phyloP scores from a whole-genome alignment of 2,888 invertebrate genomes.

The Sminthurides aquaticus region DNA sequence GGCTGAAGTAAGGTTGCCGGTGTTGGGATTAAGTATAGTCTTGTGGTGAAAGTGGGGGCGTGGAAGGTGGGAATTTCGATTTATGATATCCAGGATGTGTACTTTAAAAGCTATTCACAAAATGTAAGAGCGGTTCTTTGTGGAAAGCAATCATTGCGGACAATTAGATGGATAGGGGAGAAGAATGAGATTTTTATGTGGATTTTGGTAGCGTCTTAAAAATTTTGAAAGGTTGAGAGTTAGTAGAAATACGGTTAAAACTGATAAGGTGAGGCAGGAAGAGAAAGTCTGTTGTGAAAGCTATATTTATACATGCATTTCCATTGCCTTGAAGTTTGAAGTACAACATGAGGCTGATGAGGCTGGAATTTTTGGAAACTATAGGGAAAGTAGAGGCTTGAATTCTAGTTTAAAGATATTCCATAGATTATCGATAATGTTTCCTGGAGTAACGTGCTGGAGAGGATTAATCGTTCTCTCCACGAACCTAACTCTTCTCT shows the following conservation, averaged over 20 bases:
- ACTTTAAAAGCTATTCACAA: not conserved
- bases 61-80: too few species aligned
- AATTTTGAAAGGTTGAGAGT: not conserved
- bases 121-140: not conserved
- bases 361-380: not conserved
- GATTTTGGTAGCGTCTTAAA: not conserved
- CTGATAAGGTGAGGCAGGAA: not conserved
- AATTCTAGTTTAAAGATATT: not conserved
- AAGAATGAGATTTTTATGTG: not conserved
- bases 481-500: not conserved
- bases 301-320: not conserved
- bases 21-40: not conserved
- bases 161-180: not conserved
- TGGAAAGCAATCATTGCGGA: not conserved
- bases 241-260: not conserved
- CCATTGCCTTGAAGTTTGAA: not conserved
- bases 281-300: too few species aligned
- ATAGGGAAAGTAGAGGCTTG: not conserved
- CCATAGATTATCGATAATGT: not conserved
- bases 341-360: not conserved
- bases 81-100: too few species aligned
- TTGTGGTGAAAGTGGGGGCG: not conserved
- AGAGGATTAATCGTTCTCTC: not conserved
- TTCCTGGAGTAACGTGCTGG: not conserved
- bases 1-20: not conserved